Conservation (phyloP, 1,140 invertebrate genomes). For the Pogonognathellus flavescens region DNA sequence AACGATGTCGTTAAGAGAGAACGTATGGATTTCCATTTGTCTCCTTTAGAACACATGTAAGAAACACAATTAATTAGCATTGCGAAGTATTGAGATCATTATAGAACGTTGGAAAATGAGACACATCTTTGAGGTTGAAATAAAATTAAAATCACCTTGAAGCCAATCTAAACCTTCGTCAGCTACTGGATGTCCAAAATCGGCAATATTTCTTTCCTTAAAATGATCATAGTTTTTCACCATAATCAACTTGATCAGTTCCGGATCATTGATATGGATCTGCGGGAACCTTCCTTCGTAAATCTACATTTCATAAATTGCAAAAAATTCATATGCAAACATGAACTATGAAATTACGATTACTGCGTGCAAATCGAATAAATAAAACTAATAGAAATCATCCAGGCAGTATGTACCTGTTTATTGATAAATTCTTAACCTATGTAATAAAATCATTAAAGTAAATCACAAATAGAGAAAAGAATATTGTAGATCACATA, state of each 20-base stretch:
- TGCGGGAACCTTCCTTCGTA: conserved; percentile 48
- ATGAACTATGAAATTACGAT: too few relatives aligned
- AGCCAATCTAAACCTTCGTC: conserved; percentile 37
- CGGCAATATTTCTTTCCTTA: conserved; percentile 2
- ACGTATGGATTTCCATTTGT: conserved; percentile 73
- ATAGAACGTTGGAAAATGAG: too few relatives aligned
- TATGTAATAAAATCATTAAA: too few relatives aligned
- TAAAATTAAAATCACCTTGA: conserved; percentile 4
- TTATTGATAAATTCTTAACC: too few relatives aligned
- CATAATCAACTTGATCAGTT: conserved; percentile 40
- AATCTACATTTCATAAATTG: conserved; percentile 18
- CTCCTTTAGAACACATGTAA: conserved; percentile 60
- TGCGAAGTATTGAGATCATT: too few relatives aligned
- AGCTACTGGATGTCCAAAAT: conserved; percentile 35
- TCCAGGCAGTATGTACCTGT: too few relatives aligned
- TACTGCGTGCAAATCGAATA: too few relatives aligned
- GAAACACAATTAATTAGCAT: too few relatives aligned
- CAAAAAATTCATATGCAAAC: too few relatives aligned
- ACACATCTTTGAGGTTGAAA: not conserved
- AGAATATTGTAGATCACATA: too few relatives aligned
- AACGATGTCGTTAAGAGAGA: conserved; percentile 73
- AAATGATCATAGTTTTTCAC: conserved; percentile 53
- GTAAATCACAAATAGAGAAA: too few relatives aligned
- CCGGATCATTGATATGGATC: conserved; percentile 49
- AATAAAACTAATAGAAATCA: too few relatives aligned